phyloP scores from a whole-genome alignment of 2,797 vertebrate genomes.

The Allobates femoralis region DNA sequence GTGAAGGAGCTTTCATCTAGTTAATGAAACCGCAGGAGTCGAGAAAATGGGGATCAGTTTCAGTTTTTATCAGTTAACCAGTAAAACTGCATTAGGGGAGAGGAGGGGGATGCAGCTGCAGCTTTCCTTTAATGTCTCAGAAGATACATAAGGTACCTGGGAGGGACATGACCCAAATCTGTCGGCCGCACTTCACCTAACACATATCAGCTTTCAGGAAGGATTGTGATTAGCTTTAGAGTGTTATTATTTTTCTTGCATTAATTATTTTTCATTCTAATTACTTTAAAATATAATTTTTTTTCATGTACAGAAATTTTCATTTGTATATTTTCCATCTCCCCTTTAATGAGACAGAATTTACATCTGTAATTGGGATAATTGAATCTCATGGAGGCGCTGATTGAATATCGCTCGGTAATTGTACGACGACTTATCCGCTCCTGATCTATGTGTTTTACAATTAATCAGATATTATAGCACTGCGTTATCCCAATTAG shows the following conservation, averaged over 20 bases:
- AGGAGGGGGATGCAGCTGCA: neutral
- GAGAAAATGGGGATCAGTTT: too few species aligned
- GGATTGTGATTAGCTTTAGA: too few species aligned
- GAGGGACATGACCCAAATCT: too few species aligned
- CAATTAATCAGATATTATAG: neutral
- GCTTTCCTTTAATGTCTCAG: too few species aligned
- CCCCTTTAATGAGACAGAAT: neutral
- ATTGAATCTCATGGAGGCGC: neutral
- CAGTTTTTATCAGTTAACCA: too few species aligned
- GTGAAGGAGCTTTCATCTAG: too few species aligned
- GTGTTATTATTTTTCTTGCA: neutral
- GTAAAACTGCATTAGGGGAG: neutral
- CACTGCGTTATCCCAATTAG: neutral
- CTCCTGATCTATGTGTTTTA: neutral
- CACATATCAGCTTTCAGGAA: too few species aligned
- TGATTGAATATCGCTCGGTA: neutral
- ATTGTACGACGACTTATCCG: neutral
- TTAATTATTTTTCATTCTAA: neutral
- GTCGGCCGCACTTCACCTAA: too few species aligned
- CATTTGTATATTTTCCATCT: neutral
- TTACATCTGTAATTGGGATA: neutral
- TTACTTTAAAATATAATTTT: neutral
- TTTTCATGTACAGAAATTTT: neutral
- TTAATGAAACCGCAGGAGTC: too few species aligned
- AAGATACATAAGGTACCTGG: too few species aligned